Conservation (phyloP, 2,888 invertebrate genomes). For the Bruchidius siliquastri region DNA sequence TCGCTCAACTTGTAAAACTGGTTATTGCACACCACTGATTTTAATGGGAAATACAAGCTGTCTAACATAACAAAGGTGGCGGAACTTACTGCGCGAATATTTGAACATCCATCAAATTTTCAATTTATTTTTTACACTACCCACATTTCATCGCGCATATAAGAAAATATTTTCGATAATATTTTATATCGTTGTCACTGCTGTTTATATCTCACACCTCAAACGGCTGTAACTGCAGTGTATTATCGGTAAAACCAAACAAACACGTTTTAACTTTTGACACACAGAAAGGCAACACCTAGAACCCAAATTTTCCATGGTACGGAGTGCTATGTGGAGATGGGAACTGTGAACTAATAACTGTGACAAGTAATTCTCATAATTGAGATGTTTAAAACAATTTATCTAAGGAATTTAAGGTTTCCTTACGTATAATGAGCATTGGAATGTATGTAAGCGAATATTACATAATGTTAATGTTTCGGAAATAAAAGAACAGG, state of each 20-base stretch:
- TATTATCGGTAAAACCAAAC: not conserved
- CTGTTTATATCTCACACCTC: not conserved
- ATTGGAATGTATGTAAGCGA: no score
- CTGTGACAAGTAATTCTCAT: not conserved
- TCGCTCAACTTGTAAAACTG: slow-evolving; percentile 7
- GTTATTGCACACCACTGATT: slow-evolving; percentile 20
- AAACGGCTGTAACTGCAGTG: not conserved
- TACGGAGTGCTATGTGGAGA: not conserved
- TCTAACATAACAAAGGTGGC: not conserved
- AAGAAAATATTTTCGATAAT: not conserved
- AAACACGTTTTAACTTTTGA: not conserved
- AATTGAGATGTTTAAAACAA: not conserved
- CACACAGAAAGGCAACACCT: not conserved
- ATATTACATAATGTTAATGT: no score
- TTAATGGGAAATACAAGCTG: slow-evolving; percentile 17
- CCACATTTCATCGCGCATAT: not conserved
- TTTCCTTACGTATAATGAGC: not conserved
- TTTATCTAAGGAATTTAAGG: not conserved
- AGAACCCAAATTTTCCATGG: not conserved
- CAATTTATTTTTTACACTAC: not conserved
- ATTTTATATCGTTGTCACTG: not conserved
- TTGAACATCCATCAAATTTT: not conserved
- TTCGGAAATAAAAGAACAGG: no score
- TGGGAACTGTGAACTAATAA: not conserved
- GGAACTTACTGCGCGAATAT: not conserved